Conservation (phyloP, 2,113 vertebrate genomes). For the Athene cunicularia region DNA sequence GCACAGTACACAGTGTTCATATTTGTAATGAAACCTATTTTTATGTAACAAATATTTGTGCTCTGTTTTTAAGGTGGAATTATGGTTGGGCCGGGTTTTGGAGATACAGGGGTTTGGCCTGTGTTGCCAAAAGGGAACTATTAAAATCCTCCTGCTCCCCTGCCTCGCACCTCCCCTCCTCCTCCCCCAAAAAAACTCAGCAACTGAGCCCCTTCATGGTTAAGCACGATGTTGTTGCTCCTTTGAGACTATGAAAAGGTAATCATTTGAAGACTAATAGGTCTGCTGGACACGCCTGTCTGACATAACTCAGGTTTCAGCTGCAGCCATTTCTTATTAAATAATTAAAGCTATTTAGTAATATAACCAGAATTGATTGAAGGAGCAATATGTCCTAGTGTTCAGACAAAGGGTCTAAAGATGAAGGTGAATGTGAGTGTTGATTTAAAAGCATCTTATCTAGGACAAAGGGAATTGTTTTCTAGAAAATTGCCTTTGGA, state of each 20-base stretch:
- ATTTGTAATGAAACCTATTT: conserved; percentile 27
- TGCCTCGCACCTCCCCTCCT: no score
- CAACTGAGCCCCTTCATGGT: not conserved
- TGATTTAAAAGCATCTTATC: not conserved
- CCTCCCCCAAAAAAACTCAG: not conserved
- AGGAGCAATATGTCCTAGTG: not conserved
- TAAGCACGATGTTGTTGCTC: not conserved
- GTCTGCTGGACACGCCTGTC: not conserved
- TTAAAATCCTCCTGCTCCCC: not conserved
- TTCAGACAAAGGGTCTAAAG: not conserved
- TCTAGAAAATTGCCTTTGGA: not conserved
- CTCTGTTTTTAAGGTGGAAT: not conserved
- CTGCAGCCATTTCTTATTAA: not conserved
- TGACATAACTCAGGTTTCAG: not conserved
- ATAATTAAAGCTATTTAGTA: not conserved
- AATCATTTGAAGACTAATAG: not conserved
- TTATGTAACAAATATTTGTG: conserved; percentile 26
- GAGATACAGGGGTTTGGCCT: not conserved
- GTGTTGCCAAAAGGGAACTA: not conserved
- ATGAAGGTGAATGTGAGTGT: not conserved
- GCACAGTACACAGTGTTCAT: not conserved
- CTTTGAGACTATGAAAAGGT: not conserved
- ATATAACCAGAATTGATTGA: not conserved
- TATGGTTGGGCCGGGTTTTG: not conserved
- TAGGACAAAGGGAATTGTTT: not conserved